phyloP scores from a whole-genome alignment of 2,797 vertebrate genomes.

The Arnoldichthys spilopterus region DNA sequence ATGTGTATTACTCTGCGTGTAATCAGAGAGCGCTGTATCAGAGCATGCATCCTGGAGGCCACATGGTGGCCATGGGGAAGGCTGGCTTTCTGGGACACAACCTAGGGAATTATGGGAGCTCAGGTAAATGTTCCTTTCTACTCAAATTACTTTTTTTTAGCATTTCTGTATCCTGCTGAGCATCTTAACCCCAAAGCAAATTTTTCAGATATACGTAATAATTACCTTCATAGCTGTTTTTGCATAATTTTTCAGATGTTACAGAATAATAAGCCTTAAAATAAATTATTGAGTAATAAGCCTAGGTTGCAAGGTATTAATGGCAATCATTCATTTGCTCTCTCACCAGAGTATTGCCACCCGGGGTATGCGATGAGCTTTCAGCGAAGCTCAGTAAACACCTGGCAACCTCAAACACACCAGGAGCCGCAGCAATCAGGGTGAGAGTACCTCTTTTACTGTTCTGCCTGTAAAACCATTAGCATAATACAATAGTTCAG shows the following conservation, averaged over 20 bases:
- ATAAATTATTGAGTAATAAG: neutral
- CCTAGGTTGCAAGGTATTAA: neutral
- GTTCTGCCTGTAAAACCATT: neutral
- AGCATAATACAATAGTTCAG: neutral
- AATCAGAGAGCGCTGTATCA: slow-evolving; percentile 85
- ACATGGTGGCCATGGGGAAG: slow-evolving; percentile 79
- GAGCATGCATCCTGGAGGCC: slow-evolving; percentile 79
- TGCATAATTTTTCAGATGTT: neutral
- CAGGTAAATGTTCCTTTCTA: slow-evolving; percentile 72
- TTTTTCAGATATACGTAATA: neutral
- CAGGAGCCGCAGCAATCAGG: slow-evolving; percentile 70
- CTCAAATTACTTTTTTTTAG: slow-evolving; percentile 4
- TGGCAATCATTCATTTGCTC: neutral
- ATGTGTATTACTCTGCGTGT: neutral
- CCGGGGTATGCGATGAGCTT: slow-evolving; percentile 76
- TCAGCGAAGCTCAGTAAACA: slow-evolving; percentile 76
- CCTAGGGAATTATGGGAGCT: slow-evolving; percentile 74
- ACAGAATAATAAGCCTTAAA: too few relatives aligned
- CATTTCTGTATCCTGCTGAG: neutral
- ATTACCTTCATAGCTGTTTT: neutral
- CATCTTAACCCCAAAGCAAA: neutral
- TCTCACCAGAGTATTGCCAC: slow-evolving; percentile 75
- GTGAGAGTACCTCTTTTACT: slow-evolving; percentile 66
- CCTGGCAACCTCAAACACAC: slow-evolving; percentile 79
- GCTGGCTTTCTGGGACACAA: slow-evolving; percentile 74